A percentile compares a stretch with the other conserved stretches of the same genome.
phyloP scores from a whole-genome alignment of 1,140 invertebrate genomes.

The Oscheius sp. region DNA sequence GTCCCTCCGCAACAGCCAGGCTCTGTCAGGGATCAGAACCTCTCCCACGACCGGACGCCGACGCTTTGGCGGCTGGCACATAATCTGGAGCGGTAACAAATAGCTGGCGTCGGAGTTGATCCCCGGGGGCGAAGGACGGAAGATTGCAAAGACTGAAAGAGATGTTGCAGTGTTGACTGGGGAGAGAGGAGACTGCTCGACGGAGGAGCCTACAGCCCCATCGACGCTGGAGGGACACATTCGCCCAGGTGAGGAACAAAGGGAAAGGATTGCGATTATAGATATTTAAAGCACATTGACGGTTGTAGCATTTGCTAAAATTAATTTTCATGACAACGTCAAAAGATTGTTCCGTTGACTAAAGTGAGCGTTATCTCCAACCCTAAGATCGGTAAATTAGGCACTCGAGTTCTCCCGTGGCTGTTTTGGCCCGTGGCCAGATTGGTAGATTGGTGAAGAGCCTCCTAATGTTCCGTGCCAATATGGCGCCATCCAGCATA shows the following conservation, averaged over 20 bases:
- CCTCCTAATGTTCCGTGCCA: no score
- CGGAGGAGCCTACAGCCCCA: slow-evolving; percentile 21
- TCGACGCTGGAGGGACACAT: slow-evolving; percentile 14
- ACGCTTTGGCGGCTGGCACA: not conserved
- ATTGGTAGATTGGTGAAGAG: no score
- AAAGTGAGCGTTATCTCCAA: no score
- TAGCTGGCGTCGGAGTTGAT: not conserved
- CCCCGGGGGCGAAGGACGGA: not conserved
- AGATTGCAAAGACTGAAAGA: not conserved
- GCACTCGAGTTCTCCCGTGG: no score
- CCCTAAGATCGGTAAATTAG: no score
- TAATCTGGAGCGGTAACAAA: not conserved
- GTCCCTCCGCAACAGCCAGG: not conserved
- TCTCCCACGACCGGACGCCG: not conserved
- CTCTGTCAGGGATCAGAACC: not conserved
- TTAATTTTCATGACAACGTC: no score
- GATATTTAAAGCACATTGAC: no score
- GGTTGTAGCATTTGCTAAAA: no score
- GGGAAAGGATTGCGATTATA: no score
- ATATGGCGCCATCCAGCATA: no score
- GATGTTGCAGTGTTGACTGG: slow-evolving; percentile 32
- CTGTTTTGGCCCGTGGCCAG: no score
- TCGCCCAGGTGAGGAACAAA: slow-evolving; percentile 25
- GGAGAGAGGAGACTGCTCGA: slow-evolving; percentile 24
- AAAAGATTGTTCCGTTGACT: no score